Base-by-base conservation (phyloP, 1,140 invertebrate genomes). In the Drosophila orena region DNA sequence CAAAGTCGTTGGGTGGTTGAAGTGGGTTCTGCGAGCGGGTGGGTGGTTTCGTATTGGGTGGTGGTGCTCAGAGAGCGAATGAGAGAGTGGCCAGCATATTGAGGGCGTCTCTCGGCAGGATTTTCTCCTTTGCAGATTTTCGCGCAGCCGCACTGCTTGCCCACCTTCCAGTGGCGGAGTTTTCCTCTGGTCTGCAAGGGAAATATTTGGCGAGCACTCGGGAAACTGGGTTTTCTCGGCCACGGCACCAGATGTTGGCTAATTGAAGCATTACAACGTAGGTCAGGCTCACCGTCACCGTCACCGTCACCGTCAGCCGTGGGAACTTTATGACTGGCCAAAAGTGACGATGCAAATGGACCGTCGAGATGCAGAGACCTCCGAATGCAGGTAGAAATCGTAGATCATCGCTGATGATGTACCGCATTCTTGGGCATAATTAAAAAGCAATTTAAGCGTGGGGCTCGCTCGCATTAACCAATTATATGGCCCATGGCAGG, bases 181-280 rank as follows among this genome's bases (percentile, higher is more conserved):
- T 44, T 14, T 47, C 54, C 49, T 44, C 57, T 61, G 14, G 4
- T 1, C 40, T 57, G 24, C 50, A 69, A 75, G 80, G 79, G 62
- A 81, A 83, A 79, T 83, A 74, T 49, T 30, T 44, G 53, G n/a
- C 24, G 11, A 40, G n/a, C n/a, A 12, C 49, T 17, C 34, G 71
- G 60, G 62, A 88, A 81, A 56, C 58, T 20, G 68, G 73, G 50
- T 69, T 49, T 65, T 72, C 70, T 34, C 46, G 49, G 50, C 61
- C 72, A 49, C 62, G 43, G 50, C 74, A 74, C 52, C 79, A 56
- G 64, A 47, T 68, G 61, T 79, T 68, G 50, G 83, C 83, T 81
- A 81, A 85, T 85, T 85, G 59, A 81, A 81, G 70, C 81, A 75
- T 88, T 71, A 37, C 83, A 64, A 42, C 60, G 69, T 81, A 88